Base-by-base conservation (phyloP, 2,113 vertebrate species). In the Tachysurus fulvidraco region DNA sequence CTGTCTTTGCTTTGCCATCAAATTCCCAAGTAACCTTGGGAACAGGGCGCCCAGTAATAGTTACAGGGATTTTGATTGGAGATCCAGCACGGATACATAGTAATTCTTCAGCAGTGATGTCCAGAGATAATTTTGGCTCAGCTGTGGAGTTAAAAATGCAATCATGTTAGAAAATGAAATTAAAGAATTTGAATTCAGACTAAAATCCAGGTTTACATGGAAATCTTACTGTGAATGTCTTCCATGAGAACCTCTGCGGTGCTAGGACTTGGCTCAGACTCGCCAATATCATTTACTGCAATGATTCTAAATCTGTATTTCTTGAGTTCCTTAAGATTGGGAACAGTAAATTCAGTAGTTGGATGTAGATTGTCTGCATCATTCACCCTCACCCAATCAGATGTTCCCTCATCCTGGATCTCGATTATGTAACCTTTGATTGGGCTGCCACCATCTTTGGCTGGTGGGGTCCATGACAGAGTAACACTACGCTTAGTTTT, bases 361-460 rank as follows among this genome's bases (percentile, higher is more conserved):
- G 97, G 95, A 84, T 97, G 91, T 36, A 97, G 94, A 89, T 94
- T 95, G 16, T 99, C 98, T 14, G 94, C 94, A 86, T 98, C 98
- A 9, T 97, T 99, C 36, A 97, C 95, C 60, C 92, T 96, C 88
- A 94, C 92, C 98, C 98, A 99, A 0, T 94, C 95, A 4, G 95
- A 94, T 65, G 91, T 95, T 52, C 97, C 98, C 93, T 99, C 98
- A 89, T 96, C 97, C 92, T 99, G 98, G 92, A 97, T 97, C 94
- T 99, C 97, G 92, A 99, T 95, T 84, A 99, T 96, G 91, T 99
- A 99, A 57, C 98, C 98, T 94, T 98, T 99, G 90, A 99, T 96
- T 84, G 98, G 98, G 89, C 97, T 98, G 52, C 98, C 97, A 52
- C 98, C 98, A 65, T 99, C 98, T 79, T 95, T 96, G 91, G 95